Base-by-base conservation (phyloP, 2,888 invertebrate genomes). In the Drosophila bunnanda region DNA sequence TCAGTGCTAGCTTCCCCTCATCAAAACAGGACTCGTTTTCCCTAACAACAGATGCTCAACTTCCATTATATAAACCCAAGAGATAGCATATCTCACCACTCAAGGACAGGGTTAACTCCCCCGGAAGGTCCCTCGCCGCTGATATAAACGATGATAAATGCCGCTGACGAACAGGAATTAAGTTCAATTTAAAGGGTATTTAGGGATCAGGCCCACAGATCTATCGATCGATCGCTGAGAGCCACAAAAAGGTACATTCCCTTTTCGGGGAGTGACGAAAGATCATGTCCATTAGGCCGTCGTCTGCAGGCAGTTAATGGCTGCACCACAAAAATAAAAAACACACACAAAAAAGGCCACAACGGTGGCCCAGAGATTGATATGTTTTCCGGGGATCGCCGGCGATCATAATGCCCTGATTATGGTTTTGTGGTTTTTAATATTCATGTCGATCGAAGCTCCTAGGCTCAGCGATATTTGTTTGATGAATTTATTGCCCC, bases 341-440 rank as follows among this genome's bases (percentile, higher is more conserved):
- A 46, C 25, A 75, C 17, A 38, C 48, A 48, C 52, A 46, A 58
- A 52, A 46, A 58, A 70, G 77, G 69, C 57, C 64, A 62, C 79
- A 72, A 71, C 76, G 72, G 78, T 87, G 88, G 79, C 82, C 57
- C 62, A 36, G 55, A 61, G 88, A 86, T 86, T 86, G 85, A 86
- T 88, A 87, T 87, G 84, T 84, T 80, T 76, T 58, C 74, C 69
- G 76, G 65, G 67, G 60, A 34, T 68, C 54, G 12, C 32, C 4
- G 32, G 22, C 55, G 84, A 84, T 84, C 88, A 85, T 85, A 86
- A 80, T 80, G 85, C 88, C 82, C 79, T 85, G 88, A 85, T 85
- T 85, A 85, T 85, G 79, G 84, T 82, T 85, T 80, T 88, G 84
- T 85, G 84, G 85, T 85, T 87, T 75, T 82, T 83, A 84, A 84